These are phyloP conservation scores for Zele albiditarsus DNA, from an alignment of 2,888 invertebrate genomes.

Conservation along the genomic window DNA sequence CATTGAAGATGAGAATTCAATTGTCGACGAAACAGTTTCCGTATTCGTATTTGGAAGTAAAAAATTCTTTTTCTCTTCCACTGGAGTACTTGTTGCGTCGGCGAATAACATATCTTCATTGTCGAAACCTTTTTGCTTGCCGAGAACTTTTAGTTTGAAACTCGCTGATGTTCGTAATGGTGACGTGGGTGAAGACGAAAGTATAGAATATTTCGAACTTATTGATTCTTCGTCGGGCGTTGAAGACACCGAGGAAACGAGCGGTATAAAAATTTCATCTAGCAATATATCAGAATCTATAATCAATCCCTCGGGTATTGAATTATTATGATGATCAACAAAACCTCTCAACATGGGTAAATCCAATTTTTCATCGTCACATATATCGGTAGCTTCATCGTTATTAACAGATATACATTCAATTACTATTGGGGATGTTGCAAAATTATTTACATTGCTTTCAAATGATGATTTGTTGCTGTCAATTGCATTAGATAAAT, in stretches of 20 bases:
- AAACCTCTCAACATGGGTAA: background rate
- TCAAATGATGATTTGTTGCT: background rate
- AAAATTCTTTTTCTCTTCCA: slow-evolving; percentile 19
- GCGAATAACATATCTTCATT: slow-evolving; percentile 38
- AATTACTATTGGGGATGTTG: background rate
- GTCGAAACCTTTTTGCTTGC: slow-evolving; percentile 47
- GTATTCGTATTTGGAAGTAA: background rate
- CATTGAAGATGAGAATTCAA: background rate
- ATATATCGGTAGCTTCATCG: background rate
- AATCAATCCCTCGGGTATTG: slow-evolving; percentile 30
- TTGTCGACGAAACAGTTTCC: background rate
- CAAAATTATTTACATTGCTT: background rate
- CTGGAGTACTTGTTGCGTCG: slow-evolving; percentile 41
- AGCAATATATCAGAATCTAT: slow-evolving; percentile 13
- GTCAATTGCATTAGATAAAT: background rate
- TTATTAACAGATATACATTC: background rate
- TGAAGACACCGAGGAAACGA: slow-evolving; percentile 20
- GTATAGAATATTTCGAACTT: slow-evolving; percentile 54
- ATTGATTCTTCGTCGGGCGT: slow-evolving; percentile 4
- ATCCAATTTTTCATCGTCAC: background rate
- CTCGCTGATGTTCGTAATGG: slow-evolving; percentile 31
- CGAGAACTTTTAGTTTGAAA: slow-evolving; percentile 47
- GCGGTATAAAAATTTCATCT: slow-evolving; percentile 15
- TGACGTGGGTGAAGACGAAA: slow-evolving; percentile 48
- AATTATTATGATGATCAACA: background rate